Base-by-base conservation (phyloP, 2,113 vertebrate species). In the Peromyscus californicus region DNA sequence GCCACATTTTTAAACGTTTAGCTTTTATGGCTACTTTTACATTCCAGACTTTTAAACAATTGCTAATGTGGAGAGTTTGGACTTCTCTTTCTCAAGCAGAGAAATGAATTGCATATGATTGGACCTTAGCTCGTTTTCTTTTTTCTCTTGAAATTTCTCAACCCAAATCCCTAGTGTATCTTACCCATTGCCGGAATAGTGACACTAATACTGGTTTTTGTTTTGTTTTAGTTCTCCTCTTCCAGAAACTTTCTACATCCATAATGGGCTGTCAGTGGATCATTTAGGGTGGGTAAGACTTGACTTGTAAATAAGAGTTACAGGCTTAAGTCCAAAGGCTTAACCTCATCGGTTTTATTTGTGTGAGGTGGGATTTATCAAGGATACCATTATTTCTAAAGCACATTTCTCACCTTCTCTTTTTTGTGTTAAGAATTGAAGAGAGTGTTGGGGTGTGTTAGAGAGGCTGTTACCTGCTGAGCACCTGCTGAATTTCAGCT, bases 131-230 rank as follows among this genome's bases (percentile, higher is more conserved):
- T 94, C 59, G 67, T 88, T 96, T 74, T 78, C 29, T 74, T 94
- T 26, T 96, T 33, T 89, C 11, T 91, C 63, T 85, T 88, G 3
- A 59, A 12, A 72, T 31, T 96, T 88, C 63, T 84, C 83, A 89
- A 65, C 13, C 10, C 2, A 31, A 42, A 67, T 61, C 42, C 57
- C 78, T 7, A 21, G 1, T 61, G 33, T 75, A 42, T 22, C 48
- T 91, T 65, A 12, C 19, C 78, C 31, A 11, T 72, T 69, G 15
- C 13, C 26, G 86, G 42, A 93, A 61, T 79, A 19, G 29, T 67
- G 39, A 67, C 19, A 65, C 31, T 22, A 10, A 48, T 63, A 89
- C 36, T 75, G 48, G 59, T 70, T 90, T 84, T 42, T 31, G 12
- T 89, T 65, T 76, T 89, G 67, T 29, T 65, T 93, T 84, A 7